Percentiles rank a stretch among this genome's conserved stretches.
Evolutionary conservation across 2,113 vertebrate genomes (phyloP).

Genomic region (Oncorhynchus tshawytscha): DNA sequence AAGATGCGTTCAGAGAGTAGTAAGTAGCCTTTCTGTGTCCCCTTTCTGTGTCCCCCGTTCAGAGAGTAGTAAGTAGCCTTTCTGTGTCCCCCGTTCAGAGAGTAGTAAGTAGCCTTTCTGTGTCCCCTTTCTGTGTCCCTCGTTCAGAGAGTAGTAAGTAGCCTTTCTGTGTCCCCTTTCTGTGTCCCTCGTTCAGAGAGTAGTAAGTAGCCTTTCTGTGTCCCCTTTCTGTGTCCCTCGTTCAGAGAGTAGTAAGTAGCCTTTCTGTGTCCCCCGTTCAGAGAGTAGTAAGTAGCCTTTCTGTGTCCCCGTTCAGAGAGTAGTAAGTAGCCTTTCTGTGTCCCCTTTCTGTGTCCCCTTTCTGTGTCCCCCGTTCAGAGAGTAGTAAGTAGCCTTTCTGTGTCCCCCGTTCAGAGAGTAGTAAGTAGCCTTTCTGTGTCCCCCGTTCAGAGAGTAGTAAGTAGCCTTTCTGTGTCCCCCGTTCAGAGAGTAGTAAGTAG

Average conservation of each 20-base stretch:
- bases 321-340: constrained; percentile 66
- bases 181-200: constrained; percentile 19
- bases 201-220: constrained; percentile 66
- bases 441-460: constrained; percentile 68
- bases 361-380: too few relatives aligned
- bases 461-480: constrained; percentile 4
- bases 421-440: constrained; percentile 56
- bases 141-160: constrained; percentile 69
- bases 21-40: constrained; percentile 46
- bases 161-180: not conserved
- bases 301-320: constrained; percentile 26
- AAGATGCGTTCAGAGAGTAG: constrained; percentile 62
- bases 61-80: constrained; percentile 70
- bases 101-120: constrained; percentile 70
- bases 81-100: not conserved
- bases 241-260: constrained; percentile 69
- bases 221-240: not conserved
- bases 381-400: constrained; percentile 70
- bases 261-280: not conserved
- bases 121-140: not conserved
- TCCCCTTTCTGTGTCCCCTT: not conserved
- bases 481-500: constrained; percentile 69
- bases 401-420: constrained; percentile 49
- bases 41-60: not conserved
- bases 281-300: constrained; percentile 70